Percentiles rank a stretch among this genome's conserved stretches.
Evolutionary conservation across 2,113 vertebrate species (phyloP).

Genomic region (Bucco capensis): DNA sequence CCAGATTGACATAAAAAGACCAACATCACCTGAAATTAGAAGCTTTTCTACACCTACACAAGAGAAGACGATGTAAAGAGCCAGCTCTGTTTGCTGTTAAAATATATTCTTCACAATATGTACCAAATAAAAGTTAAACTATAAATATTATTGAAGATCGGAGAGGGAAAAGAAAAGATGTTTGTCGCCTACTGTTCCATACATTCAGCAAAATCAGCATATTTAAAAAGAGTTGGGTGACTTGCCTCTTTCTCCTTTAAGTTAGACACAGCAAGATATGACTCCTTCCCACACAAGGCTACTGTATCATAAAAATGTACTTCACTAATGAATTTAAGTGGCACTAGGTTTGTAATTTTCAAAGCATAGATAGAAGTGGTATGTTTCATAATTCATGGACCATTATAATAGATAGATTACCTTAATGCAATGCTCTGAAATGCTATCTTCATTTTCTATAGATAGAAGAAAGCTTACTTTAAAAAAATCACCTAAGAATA

Average conservation of each 20-base stretch:
- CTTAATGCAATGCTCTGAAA: constrained; percentile 50
- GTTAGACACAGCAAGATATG: constrained; percentile 37
- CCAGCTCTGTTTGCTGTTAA: constrained; percentile 2
- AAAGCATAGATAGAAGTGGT: constrained; percentile 33
- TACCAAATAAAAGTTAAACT: constrained; percentile 45
- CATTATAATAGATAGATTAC: constrained; percentile 48
- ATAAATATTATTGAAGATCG: constrained; percentile 53
- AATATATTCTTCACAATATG: constrained; percentile 36
- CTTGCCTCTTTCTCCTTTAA: constrained; percentile 21
- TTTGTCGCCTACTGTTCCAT: constrained; percentile 29
- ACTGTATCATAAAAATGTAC: constrained; percentile 52
- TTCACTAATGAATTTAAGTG: constrained; percentile 57
- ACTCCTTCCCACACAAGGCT: constrained; percentile 50
- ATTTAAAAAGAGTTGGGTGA: constrained; percentile 28
- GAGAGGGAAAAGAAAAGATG: constrained; percentile 8
- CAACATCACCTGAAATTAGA: constrained; percentile 37
- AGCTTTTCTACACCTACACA: constrained; percentile 8
- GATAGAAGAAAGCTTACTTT: neutral
- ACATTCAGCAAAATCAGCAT: constrained; percentile 28
- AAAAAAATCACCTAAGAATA: neutral
- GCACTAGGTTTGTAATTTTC: constrained; percentile 41
- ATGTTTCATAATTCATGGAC: constrained; percentile 36
- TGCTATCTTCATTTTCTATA: constrained; percentile 13
- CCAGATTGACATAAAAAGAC: neutral
- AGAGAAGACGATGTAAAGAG: neutral